Conservation (phyloP, 2,113 vertebrate genomes). For the Aplodontia rufa region DNA sequence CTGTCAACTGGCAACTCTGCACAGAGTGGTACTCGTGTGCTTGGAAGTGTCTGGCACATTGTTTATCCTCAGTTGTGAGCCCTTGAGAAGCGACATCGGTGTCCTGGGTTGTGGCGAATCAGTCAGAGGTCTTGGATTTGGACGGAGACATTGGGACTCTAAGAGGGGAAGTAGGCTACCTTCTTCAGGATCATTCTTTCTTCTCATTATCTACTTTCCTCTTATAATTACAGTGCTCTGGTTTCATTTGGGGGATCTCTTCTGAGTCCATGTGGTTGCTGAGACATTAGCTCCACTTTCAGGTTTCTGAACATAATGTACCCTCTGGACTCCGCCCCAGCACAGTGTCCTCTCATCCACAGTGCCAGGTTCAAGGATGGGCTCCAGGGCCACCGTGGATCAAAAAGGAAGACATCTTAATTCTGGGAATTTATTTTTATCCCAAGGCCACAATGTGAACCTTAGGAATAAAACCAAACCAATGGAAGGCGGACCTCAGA, state of each 20-base stretch:
- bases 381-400: no score
- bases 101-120: rapidly evolving
- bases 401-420: not conserved
- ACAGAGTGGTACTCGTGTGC: rapidly evolving
- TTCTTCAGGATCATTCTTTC: not conserved
- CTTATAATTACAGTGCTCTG: not conserved
- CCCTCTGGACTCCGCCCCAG: not conserved
- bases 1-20: no score
- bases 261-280: not conserved
- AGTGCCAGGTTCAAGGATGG: not conserved
- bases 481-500: not conserved
- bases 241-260: not conserved
- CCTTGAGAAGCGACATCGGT: not conserved
- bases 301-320: not conserved
- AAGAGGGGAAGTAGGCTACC: no score
- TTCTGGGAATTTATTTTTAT: not conserved
- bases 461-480: no score
- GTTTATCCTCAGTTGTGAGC: not conserved
- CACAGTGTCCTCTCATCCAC: not conserved
- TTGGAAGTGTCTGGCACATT: not conserved
- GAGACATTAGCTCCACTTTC: not conserved
- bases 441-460: not conserved
- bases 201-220: not conserved
- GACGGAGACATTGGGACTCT: not conserved
- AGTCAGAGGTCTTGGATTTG: not conserved